Conservation (phyloP, 2,113 vertebrate species). For the Rhynchopsitta pachyrhyncha region DNA sequence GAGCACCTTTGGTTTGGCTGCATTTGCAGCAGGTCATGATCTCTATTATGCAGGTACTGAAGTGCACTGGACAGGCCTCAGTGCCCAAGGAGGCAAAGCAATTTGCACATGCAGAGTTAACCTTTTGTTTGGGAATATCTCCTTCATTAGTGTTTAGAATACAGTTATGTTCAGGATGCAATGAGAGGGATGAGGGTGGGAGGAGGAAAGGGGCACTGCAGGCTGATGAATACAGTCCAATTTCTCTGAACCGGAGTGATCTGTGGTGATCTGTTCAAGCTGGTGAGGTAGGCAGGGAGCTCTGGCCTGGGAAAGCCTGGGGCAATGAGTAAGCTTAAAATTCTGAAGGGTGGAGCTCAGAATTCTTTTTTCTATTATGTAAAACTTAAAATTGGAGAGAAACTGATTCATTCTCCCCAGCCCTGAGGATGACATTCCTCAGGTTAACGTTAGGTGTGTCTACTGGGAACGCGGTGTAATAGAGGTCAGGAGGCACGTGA, state of each 20-base stretch:
- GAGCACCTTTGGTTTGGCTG: neutral
- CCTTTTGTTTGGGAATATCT: too few species aligned
- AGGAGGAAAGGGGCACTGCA: neutral
- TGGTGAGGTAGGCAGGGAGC: neutral
- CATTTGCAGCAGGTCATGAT: neutral
- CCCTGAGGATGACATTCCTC: neutral
- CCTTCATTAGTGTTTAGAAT: neutral
- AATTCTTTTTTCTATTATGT: neutral
- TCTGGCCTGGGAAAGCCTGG: neutral
- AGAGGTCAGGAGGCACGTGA: neutral
- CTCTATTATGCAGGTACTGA: neutral
- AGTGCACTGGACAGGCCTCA: too few species aligned
- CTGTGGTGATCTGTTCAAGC: neutral
- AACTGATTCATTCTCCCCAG: conserved; percentile 12
- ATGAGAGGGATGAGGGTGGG: neutral
- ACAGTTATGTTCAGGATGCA: neutral
- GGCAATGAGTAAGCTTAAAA: conserved; percentile 11
- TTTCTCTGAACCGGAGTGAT: neutral
- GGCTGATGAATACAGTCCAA: neutral
- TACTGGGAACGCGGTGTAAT: neutral
- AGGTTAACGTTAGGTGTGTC: neutral
- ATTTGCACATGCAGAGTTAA: neutral
- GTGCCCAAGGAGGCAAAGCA: neutral
- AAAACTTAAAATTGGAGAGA: conserved; percentile 12
- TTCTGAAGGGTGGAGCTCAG: conserved; percentile 17